A percentile compares a stretch with the other conserved stretches of the same genome.
These are phyloP conservation scores for Plumapathes pennacea DNA, from an alignment of 92 coral and sea anemone species.

Conservation along the genomic window DNA sequence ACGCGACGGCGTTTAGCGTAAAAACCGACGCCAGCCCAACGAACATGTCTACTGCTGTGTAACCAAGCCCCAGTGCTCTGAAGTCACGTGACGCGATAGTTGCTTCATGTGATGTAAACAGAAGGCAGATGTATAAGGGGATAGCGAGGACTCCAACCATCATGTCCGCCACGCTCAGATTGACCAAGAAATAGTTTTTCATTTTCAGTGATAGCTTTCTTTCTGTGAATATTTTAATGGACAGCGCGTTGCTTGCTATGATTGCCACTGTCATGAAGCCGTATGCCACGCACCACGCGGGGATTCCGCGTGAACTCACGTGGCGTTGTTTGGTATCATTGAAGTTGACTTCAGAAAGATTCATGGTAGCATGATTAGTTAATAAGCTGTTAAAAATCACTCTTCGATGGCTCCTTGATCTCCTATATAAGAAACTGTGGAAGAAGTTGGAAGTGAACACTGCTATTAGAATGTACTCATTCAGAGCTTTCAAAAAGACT, in stretches of 20 bases:
- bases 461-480: too few relatives aligned
- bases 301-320: slow-evolving; percentile 7
- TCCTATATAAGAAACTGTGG: too few relatives aligned
- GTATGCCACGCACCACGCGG: slow-evolving; percentile 61
- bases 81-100: neutral
- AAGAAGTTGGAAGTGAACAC: too few relatives aligned
- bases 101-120: slow-evolving; percentile 12
- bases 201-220: slow-evolving; percentile 53
- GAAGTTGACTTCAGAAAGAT: too few relatives aligned
- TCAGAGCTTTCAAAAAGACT: too few relatives aligned
- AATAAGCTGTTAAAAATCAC: too few relatives aligned
- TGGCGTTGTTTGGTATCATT: too few relatives aligned
- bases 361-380: too few relatives aligned
- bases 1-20: slow-evolving; percentile 60
- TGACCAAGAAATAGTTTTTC: slow-evolving; percentile 60
- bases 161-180: slow-evolving; percentile 68
- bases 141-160: slow-evolving; percentile 71
- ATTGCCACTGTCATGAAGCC: slow-evolving; percentile 54
- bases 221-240: slow-evolving; percentile 45
- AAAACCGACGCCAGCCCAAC: slow-evolving; percentile 73
- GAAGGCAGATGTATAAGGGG: slow-evolving; percentile 64
- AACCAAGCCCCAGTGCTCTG: slow-evolving; percentile 7
- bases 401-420: too few relatives aligned
- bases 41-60: slow-evolving; percentile 54
- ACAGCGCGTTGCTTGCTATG: slow-evolving; percentile 51